Evolutionary conservation across 2,888 invertebrate species (phyloP).

Genomic region (Frankliniella fusca): DNA sequence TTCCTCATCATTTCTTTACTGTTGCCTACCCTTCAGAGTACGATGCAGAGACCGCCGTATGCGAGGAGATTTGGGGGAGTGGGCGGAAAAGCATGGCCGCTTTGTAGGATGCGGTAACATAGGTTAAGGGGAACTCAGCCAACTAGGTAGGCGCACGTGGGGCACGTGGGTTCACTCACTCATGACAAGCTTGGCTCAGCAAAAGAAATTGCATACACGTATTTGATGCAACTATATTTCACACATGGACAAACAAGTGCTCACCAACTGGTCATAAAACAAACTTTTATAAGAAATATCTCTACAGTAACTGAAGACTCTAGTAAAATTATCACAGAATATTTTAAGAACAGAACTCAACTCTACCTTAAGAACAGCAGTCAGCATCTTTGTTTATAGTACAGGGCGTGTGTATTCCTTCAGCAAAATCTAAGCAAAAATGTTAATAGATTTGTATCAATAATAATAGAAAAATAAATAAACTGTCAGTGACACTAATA

Average conservation of each 20-base stretch:
- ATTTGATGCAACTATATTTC: not conserved
- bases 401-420: not conserved
- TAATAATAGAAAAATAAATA: not conserved
- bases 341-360: not conserved
- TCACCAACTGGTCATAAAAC: not conserved
- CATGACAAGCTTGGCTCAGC: no score
- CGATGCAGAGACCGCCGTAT: no score
- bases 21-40: no score
- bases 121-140: no score
- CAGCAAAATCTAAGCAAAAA: not conserved
- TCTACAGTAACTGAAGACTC: not conserved
- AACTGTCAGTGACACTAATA: not conserved
- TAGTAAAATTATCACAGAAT: constrained; percentile 6
- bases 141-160: no score
- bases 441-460: not conserved
- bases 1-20: no score
- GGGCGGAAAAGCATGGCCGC: no score
- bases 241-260: not conserved
- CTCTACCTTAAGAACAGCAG: not conserved
- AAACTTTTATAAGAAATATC: not conserved
- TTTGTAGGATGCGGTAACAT: no score
- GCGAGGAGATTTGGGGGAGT: no score
- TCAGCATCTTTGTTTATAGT: not conserved
- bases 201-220: no score
- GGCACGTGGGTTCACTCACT: no score